Evolutionary conservation across 2,113 vertebrate species (phyloP).

Genomic region (Passer montanus): DNA sequence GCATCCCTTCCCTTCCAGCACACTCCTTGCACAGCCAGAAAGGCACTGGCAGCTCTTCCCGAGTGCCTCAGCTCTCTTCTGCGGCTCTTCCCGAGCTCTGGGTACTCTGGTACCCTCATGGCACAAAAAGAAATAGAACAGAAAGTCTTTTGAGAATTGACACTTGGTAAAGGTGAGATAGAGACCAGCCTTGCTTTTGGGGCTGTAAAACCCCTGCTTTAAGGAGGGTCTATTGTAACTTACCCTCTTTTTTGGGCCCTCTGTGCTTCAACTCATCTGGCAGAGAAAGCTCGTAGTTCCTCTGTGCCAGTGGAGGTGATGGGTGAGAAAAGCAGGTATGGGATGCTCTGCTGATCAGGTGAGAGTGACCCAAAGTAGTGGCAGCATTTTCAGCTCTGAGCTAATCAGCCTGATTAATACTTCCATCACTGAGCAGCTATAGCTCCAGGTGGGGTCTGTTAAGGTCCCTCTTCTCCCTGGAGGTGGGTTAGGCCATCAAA

Average conservation of each 20-base stretch:
- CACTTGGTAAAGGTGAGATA: not conserved
- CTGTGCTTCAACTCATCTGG: not conserved
- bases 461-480: not conserved
- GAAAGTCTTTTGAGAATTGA: not conserved
- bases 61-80: too few species aligned
- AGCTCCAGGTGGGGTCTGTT: not conserved
- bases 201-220: rapidly evolving
- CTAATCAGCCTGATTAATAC: not conserved
- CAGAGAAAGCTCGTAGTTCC: not conserved
- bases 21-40: not conserved
- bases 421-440: not conserved
- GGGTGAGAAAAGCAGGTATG: not conserved
- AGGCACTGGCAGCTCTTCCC: not conserved
- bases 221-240: rapidly evolving
- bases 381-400: not conserved
- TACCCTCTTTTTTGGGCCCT: not conserved
- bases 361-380: not conserved
- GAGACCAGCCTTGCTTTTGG: not conserved
- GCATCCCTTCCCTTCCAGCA: not conserved
- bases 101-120: not conserved
- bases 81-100: not conserved
- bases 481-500: not conserved
- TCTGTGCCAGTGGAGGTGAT: not conserved
- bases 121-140: not conserved
- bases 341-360: not conserved